phyloP scores from a whole-genome alignment of 2,888 invertebrate species.

The Cerastis rubricosa region DNA sequence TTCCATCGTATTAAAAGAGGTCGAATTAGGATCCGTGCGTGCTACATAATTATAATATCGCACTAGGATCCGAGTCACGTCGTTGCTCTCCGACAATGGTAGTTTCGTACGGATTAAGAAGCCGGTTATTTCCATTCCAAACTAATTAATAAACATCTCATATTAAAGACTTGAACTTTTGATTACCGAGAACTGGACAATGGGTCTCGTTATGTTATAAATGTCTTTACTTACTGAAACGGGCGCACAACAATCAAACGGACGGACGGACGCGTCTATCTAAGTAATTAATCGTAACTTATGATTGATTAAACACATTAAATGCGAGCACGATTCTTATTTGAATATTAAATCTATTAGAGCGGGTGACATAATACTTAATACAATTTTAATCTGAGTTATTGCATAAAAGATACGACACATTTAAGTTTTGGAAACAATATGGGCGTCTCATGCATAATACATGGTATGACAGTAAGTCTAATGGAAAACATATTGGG shows the following conservation, averaged over 20 bases:
- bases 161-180: slow-evolving; percentile 88
- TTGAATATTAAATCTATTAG: slow-evolving; percentile 89
- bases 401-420: slow-evolving; percentile 85
- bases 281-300: slow-evolving; percentile 89
- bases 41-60: slow-evolving; percentile 48
- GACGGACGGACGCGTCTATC: slow-evolving; percentile 85
- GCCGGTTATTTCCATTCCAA: slow-evolving; percentile 81
- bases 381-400: slow-evolving; percentile 88
- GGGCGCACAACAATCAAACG: slow-evolving; percentile 77
- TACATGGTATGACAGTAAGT: slow-evolving; percentile 79
- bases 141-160: slow-evolving; percentile 89
- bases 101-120: slow-evolving; percentile 79
- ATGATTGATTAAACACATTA: slow-evolving; percentile 91
- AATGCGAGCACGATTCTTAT: slow-evolving; percentile 88
- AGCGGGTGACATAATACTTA: slow-evolving; percentile 88
- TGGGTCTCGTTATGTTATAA: slow-evolving; percentile 82
- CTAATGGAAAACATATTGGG: slow-evolving; percentile 82
- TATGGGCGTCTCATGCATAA: slow-evolving; percentile 85
- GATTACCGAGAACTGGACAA: slow-evolving; percentile 86
- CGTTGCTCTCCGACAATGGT: slow-evolving; percentile 80
- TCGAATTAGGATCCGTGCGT: slow-evolving; percentile 64
- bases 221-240: slow-evolving; percentile 82
- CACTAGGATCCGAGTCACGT: slow-evolving; percentile 80
- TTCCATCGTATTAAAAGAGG: slow-evolving; percentile 37
- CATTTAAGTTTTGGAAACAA: slow-evolving; percentile 87